A percentile compares a stretch with the other conserved stretches of the same genome.
Conservation (phyloP, 2,113 vertebrate genomes). For the Siniperca chuatsi region DNA sequence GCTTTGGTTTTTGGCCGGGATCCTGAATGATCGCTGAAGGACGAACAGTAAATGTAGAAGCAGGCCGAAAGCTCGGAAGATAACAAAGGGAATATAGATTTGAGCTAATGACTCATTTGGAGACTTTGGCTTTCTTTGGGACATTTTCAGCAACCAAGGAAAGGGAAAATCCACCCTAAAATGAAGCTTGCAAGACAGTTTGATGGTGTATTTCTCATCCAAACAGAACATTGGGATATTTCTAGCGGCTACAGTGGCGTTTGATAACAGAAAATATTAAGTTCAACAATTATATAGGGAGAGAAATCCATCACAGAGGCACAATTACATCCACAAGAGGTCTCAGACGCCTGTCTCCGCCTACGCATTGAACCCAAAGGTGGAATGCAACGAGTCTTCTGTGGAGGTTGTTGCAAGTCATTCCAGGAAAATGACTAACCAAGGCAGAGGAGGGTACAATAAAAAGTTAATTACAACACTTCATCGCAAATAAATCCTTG, state of each 20-base stretch:
- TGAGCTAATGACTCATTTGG: not conserved
- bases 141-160: not conserved
- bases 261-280: not conserved
- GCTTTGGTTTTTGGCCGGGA: slow-evolving; percentile 22
- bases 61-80: not conserved
- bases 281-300: not conserved
- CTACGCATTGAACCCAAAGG: not conserved
- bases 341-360: not conserved
- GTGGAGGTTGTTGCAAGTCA: not conserved
- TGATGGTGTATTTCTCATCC: not conserved
- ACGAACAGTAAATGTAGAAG: not conserved
- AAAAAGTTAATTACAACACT: not conserved
- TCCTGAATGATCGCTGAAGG: slow-evolving; percentile 36
- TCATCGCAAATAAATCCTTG: not conserved
- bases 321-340: slow-evolving; percentile 4
- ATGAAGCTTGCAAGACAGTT: not conserved
- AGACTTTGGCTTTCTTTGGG: not conserved
- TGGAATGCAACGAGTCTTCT: not conserved
- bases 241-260: not conserved
- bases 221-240: not conserved
- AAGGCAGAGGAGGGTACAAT: not conserved
- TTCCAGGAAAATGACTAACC: not conserved
- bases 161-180: not conserved
- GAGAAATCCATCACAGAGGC: slow-evolving; percentile 11
- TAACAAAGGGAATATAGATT: slow-evolving; percentile 1